phyloP scores from a whole-genome alignment of 2,797 vertebrate species.

The Pangasius macronema region DNA sequence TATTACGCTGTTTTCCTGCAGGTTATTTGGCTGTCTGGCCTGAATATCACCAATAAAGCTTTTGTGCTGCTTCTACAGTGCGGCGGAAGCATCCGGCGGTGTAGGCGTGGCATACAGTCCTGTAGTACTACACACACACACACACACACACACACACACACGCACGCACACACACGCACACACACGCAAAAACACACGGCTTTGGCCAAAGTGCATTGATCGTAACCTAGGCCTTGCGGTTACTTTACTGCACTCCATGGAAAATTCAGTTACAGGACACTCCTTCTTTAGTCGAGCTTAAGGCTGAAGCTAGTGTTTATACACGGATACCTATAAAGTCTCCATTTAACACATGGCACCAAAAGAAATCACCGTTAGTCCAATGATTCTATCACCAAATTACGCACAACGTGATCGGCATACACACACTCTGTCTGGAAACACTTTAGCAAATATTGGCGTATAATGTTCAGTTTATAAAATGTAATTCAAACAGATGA shows the following conservation, averaged over 20 bases:
- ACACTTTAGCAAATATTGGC: neutral
- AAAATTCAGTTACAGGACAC: constrained; percentile 32
- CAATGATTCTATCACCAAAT: constrained; percentile 7
- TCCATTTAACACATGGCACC: constrained; percentile 5
- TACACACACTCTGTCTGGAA: neutral
- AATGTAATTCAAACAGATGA: neutral
- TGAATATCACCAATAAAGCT: constrained; percentile 82
- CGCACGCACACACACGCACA: neutral
- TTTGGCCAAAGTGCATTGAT: constrained; percentile 85
- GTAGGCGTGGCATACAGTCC: constrained; percentile 67
- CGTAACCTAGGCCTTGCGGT: constrained; percentile 97
- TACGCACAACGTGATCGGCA: neutral
- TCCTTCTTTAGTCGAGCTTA: constrained; percentile 18
- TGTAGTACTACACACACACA: constrained; percentile 58
- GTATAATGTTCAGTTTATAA: neutral
- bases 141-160: constrained; percentile 43
- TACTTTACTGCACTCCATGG: constrained; percentile 53
- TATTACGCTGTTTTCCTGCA: constrained; percentile 80
- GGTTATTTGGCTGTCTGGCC: constrained; percentile 78
- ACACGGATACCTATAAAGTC: neutral
- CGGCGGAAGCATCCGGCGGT: constrained; percentile 77
- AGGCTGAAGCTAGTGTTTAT: constrained; percentile 21
- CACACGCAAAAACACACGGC: constrained; percentile 50
- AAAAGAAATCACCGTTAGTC: constrained; percentile 15
- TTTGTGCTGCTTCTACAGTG: constrained; percentile 75